phyloP scores from a whole-genome alignment of 2,888 invertebrate genomes.

The Tetropium fuscum region DNA sequence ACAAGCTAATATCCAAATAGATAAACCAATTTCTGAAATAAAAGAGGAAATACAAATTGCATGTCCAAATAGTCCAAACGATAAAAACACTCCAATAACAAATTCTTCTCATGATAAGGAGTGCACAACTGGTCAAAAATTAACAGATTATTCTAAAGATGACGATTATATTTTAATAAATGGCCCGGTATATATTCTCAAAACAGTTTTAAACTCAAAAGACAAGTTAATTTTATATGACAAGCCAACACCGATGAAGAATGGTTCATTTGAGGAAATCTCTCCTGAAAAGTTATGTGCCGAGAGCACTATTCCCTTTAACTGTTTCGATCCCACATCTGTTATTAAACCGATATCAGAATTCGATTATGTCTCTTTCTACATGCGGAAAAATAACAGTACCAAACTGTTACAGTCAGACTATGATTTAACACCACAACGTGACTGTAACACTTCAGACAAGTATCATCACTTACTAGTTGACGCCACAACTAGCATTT shows the following conservation, averaged over 20 bases:
- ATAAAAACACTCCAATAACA: slow-evolving; percentile 9
- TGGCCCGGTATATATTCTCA: slow-evolving; percentile 48
- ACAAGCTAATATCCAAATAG: not conserved
- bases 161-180: slow-evolving; percentile 48
- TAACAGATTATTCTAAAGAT: slow-evolving; percentile 54
- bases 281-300: not conserved
- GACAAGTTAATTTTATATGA: slow-evolving; percentile 27
- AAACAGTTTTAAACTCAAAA: slow-evolving; percentile 39
- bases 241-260: no score
- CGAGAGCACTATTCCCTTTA: not conserved
- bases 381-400: not conserved
- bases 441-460: slow-evolving; percentile 4
- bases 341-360: not conserved
- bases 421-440: slow-evolving; percentile 27
- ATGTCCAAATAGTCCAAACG: not conserved
- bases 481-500: slow-evolving; percentile 25
- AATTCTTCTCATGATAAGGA: slow-evolving; percentile 10
- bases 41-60: not conserved
- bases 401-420: slow-evolving; percentile 20
- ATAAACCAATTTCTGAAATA: not conserved
- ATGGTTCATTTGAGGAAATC: not conserved
- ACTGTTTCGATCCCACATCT: not conserved
- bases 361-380: not conserved
- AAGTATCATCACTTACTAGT: slow-evolving; percentile 22
- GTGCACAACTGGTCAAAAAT: slow-evolving; percentile 11